A percentile compares a stretch with the other conserved stretches of the same genome.
Conservation (phyloP, 2,797 vertebrate species). For the Ptychobarbus kaznakovi region DNA sequence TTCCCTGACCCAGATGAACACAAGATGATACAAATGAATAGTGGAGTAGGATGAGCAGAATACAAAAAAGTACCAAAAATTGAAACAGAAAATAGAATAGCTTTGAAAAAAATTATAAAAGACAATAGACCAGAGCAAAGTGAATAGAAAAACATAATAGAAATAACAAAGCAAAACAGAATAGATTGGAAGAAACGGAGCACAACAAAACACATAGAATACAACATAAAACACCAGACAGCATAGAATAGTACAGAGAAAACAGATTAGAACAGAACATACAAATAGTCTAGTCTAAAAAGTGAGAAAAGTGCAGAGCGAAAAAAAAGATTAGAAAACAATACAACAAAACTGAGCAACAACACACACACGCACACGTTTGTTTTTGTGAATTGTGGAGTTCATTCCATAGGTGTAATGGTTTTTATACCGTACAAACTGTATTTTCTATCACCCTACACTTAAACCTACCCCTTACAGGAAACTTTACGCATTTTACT, state of each 20-base stretch:
- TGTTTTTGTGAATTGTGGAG: no score
- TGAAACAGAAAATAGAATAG: not conserved
- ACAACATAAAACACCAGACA: not conserved
- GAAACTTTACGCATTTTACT: no score
- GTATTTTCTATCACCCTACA: no score
- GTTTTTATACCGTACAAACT: no score
- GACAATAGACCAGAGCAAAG: not conserved
- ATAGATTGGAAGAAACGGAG: not conserved
- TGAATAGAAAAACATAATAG: not conserved
- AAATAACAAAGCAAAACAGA: not conserved
- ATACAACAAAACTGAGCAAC: not conserved
- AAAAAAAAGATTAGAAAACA: not conserved
- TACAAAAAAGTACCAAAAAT: not conserved
- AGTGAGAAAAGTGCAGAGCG: not conserved
- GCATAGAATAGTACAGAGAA: not conserved
- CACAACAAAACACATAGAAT: not conserved
- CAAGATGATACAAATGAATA: constrained; percentile 1
- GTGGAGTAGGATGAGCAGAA: not conserved
- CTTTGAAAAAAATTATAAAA: not conserved
- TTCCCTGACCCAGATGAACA: constrained; percentile 17
- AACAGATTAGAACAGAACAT: no score
- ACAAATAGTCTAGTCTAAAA: no score
- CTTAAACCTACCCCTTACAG: no score
- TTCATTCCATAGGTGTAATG: no score
- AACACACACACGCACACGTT: no score